Evolutionary conservation across 1,140 invertebrate species (phyloP).

Genomic region (Sesamia nonagrioides): DNA sequence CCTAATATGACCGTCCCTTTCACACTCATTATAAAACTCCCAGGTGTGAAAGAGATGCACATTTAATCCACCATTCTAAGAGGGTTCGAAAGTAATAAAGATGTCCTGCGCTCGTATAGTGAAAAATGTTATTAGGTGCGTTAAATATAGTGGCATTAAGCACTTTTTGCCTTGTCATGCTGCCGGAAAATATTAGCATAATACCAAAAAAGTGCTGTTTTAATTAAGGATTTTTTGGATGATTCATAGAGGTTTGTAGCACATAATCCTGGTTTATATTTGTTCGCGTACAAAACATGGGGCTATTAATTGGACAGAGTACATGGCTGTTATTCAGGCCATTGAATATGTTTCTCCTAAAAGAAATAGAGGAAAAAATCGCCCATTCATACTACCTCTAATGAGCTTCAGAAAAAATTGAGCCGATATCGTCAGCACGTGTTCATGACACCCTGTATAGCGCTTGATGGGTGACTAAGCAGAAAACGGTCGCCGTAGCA

Average conservation of each 20-base stretch:
- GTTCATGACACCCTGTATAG: conserved; percentile 43
- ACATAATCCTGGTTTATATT: conserved; percentile 2
- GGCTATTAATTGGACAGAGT: background rate
- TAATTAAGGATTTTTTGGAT: conserved; percentile 25
- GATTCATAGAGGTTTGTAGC: conserved; percentile 34
- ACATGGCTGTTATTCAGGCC: background rate
- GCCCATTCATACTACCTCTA: background rate
- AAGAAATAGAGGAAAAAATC: background rate
- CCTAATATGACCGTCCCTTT: conserved; percentile 52
- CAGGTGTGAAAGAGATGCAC: conserved; percentile 46
- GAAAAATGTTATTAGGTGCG: conserved; percentile 35
- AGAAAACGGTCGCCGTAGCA: conserved; percentile 56
- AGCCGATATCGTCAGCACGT: conserved; percentile 32
- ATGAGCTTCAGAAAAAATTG: conserved; percentile 43
- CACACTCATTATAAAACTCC: conserved; percentile 44
- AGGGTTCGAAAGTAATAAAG: conserved; percentile 52
- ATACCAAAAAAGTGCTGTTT: conserved; percentile 37
- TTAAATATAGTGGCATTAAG: conserved; percentile 44
- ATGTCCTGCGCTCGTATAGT: conserved; percentile 39
- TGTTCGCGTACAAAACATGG: background rate
- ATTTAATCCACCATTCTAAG: conserved; percentile 41
- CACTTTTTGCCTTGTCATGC: conserved; percentile 30
- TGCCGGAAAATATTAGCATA: conserved; percentile 31
- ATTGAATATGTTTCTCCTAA: background rate
- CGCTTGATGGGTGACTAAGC: conserved; percentile 69